Evolutionary conservation across 2,113 vertebrate genomes (phyloP), one percentile per base, ranked within the genome.

Genomic region (Onychostoma macrolepis): DNA sequence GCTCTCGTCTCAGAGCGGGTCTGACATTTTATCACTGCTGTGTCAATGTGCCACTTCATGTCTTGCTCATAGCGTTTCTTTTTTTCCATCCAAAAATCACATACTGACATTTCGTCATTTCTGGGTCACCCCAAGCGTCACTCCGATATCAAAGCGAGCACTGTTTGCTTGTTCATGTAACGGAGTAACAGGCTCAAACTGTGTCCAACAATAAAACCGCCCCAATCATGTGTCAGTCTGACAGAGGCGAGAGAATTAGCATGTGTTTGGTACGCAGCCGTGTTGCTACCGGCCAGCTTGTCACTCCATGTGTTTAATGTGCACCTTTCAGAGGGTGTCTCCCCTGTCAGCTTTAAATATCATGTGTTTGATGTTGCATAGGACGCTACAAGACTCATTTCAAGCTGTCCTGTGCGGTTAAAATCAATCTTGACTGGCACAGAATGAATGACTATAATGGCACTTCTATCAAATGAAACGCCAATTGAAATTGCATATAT

Each of bases 51-150:
- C 61, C 78, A 87, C 76, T 63, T 45, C 28, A 72, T 36, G 77
- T 76, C 56, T 74, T 71, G 38, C 77, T 50, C 80, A 61, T 67
- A 43, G 72, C 19, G 5, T 33, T 84, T 53, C 33, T 9, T 30
- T 41, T 33, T 84, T 78, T 84, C 21, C 1, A 1, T 12, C 6
- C 78, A 24, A 61, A 53, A 63, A 63, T 80, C 36, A 4, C 21
- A 38, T 38, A 36, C 26, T 85, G 84, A 78, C 74, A 77, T 86
- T 86, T 86, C 33, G 67, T 71, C 26, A 56, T 80, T 81, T 65
- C 80, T 81, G 58, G 80, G 80, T 65, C 48, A 86, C 43, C 21
- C 77, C 65, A 10, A 41, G 77, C 21, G 10, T 80, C 63, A 21
- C n/a, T 67, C 77, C 10, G 24, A 13, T 13, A 53, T 86, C 77